Conservation (phyloP, 2,113 vertebrate genomes). For the Phrynocephalus versicolor region DNA sequence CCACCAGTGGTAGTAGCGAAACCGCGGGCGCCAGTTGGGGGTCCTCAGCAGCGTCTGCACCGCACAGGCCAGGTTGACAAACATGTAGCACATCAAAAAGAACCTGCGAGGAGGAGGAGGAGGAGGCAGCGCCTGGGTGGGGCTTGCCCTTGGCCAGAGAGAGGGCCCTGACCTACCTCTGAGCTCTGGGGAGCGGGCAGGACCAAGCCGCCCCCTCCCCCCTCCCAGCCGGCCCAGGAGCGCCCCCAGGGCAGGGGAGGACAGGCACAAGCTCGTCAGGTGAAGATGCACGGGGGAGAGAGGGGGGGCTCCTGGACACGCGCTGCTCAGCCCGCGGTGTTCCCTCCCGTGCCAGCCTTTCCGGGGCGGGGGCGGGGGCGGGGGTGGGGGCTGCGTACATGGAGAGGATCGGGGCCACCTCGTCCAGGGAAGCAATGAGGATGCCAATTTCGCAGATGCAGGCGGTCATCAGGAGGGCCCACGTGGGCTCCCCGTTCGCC, state of each 20-base stretch:
- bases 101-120: constrained; percentile 81
- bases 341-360: rapidly evolving
- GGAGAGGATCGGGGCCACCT: constrained; percentile 96
- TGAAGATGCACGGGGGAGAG: no score
- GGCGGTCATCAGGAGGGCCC: constrained; percentile 94
- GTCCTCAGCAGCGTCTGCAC: constrained; percentile 95
- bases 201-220: neutral
- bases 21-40: constrained; percentile 97
- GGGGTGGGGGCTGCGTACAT: constrained; percentile 82
- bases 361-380: neutral
- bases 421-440: constrained; percentile 95
- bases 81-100: constrained; percentile 99
- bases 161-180: no score
- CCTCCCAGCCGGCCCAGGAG: neutral
- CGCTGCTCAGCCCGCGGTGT: neutral
- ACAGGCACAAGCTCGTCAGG: no score
- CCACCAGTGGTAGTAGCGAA: constrained; percentile 98
- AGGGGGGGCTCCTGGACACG: no score
- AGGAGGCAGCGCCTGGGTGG: rapidly evolving
- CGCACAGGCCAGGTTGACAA: constrained; percentile 96
- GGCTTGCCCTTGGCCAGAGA: rapidly evolving
- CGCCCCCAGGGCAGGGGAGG: neutral
- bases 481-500: constrained; percentile 96
- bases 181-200: neutral
- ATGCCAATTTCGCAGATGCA: constrained; percentile 97